phyloP scores from a whole-genome alignment of 2,113 vertebrate genomes.

The Syngnathus typhle region DNA sequence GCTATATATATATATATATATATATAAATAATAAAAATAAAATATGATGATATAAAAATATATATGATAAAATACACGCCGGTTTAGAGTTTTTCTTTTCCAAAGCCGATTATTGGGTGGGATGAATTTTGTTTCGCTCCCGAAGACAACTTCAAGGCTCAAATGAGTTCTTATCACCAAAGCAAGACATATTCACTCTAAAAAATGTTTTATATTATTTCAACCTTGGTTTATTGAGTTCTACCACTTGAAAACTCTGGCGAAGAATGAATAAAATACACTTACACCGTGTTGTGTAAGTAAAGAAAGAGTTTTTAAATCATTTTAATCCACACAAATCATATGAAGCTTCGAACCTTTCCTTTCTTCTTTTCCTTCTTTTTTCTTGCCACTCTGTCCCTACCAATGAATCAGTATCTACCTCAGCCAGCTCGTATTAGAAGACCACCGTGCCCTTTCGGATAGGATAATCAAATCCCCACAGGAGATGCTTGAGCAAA shows the following conservation, averaged over 20 bases:
- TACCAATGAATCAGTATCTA: conserved; percentile 30
- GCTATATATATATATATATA: no score
- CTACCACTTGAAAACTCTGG: no score
- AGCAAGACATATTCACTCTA: background rate
- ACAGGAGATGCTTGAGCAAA: conserved; percentile 57
- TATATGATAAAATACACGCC: no score
- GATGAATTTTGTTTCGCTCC: no score
- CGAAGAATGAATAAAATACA: no score
- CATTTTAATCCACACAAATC: background rate
- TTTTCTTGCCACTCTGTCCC: conserved; percentile 18
- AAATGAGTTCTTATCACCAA: background rate
- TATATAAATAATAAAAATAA: no score
- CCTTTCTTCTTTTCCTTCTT: background rate
- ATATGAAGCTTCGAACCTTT: conserved; percentile 6
- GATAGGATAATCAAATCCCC: conserved; percentile 55
- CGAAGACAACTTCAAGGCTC: background rate
- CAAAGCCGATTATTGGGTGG: no score
- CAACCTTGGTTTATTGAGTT: background rate
- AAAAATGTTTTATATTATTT: background rate
- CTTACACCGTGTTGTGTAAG: background rate
- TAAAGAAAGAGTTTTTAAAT: background rate
- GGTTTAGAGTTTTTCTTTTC: no score
- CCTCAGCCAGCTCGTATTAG: conserved; percentile 9
- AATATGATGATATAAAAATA: no score
- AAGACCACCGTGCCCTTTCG: conserved; percentile 42